These are phyloP conservation scores for Toxostoma redivivum DNA, from an alignment of 2,113 vertebrate genomes.

Conservation along the genomic window DNA sequence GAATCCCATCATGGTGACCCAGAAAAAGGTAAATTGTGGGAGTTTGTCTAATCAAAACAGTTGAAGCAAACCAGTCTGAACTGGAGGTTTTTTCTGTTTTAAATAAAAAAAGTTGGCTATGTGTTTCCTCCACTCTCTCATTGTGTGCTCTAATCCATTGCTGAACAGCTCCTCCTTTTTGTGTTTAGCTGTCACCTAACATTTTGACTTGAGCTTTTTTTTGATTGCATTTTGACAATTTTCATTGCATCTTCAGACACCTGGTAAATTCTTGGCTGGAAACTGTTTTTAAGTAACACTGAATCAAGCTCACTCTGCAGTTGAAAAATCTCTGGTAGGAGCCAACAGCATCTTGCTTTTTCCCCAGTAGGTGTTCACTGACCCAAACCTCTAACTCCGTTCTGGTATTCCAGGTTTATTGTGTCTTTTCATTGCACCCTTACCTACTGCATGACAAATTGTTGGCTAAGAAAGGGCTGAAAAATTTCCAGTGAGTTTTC, in stretches of 20 bases:
- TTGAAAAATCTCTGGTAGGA: neutral
- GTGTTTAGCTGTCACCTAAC: neutral
- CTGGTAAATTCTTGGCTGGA: neutral
- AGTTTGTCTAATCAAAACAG: neutral
- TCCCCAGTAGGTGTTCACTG: neutral
- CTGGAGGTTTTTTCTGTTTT: neutral
- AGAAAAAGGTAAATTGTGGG: neutral
- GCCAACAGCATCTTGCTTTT: neutral
- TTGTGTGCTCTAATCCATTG: neutral
- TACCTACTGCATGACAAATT: neutral
- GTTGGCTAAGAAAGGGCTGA: neutral
- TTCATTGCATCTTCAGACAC: neutral
- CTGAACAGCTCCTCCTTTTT: neutral
- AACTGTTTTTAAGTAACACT: neutral
- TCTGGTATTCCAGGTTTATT: neutral
- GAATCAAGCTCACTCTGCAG: neutral
- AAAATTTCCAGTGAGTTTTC: neutral
- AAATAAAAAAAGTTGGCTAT: accelerated
- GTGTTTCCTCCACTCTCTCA: neutral
- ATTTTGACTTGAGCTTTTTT: neutral
- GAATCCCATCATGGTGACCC: neutral
- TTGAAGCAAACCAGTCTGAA: neutral
- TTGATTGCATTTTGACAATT: neutral
- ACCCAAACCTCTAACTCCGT: neutral
- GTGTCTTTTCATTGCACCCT: neutral